Percentiles rank a stretch among this genome's conserved stretches.
phyloP scores from a whole-genome alignment of 2,888 invertebrate genomes.

The Melanargia galathea region DNA sequence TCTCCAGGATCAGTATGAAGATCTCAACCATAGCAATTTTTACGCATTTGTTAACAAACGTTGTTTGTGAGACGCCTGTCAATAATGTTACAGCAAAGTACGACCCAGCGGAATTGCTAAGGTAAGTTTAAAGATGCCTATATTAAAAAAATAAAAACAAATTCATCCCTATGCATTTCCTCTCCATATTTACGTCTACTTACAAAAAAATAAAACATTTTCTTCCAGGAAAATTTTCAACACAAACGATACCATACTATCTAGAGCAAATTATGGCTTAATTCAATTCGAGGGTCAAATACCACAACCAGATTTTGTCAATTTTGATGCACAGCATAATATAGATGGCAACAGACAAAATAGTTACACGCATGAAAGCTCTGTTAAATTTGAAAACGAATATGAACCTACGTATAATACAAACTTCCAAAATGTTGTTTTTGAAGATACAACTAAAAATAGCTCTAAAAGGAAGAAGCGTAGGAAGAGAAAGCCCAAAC shows the following conservation, averaged over 20 bases:
- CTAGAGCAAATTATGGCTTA: conserved; percentile 41
- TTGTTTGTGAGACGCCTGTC: conserved; percentile 16
- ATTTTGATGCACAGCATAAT: conserved; percentile 1
- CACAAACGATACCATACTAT: conserved; percentile 34
- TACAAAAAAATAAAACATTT: background rate
- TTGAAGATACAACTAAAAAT: conserved; percentile 30
- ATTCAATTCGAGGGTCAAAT: conserved; percentile 40
- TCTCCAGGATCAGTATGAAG: background rate
- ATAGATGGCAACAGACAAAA: background rate
- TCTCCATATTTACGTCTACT: background rate
- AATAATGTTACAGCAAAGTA: conserved; percentile 39
- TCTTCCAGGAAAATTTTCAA: conserved; percentile 45
- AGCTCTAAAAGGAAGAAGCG: conserved; percentile 50
- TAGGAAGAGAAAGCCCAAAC: conserved; percentile 43
- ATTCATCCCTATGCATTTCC: background rate
- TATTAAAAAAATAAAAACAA: background rate
- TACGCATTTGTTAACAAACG: background rate
- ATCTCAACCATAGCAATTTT: background rate
- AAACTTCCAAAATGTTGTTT: background rate
- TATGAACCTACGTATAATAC: conserved; percentile 2
- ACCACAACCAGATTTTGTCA: conserved; percentile 6
- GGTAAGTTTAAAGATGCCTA: conserved; percentile 44
- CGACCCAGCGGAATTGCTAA: conserved; percentile 47
- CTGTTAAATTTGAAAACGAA: conserved; percentile 18
- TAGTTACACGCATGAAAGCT: background rate